Percentiles rank a stretch among this genome's conserved stretches.
These are phyloP conservation scores for Montipora foliosa DNA, from an alignment of 64 coral and sea anemone species.

Conservation along the genomic window DNA sequence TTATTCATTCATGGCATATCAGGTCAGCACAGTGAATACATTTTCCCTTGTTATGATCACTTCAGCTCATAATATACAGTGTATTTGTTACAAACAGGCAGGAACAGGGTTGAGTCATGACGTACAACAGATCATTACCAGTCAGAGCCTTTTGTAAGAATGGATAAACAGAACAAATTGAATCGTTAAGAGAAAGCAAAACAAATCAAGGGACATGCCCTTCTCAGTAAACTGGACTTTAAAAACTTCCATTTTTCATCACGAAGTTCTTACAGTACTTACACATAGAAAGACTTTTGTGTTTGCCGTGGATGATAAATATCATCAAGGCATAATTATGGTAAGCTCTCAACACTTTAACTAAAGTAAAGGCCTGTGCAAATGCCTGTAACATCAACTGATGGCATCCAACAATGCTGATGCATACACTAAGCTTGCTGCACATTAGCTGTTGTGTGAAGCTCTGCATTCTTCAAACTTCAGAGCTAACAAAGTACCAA, in stretches of 20 bases:
- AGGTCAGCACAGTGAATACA: conserved; percentile 24
- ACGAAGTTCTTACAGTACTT: too few relatives aligned
- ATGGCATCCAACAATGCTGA: too few relatives aligned
- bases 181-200: background rate
- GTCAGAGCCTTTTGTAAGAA: conserved; percentile 51
- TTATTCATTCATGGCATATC: conserved; percentile 24
- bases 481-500: too few relatives aligned
- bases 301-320: too few relatives aligned
- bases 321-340: too few relatives aligned
- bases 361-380: too few relatives aligned
- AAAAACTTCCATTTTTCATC: background rate
- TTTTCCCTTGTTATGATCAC: conserved; percentile 21
- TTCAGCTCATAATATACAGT: conserved; percentile 25
- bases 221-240: background rate
- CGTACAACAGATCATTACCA: conserved; percentile 38
- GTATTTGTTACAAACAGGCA: conserved; percentile 3
- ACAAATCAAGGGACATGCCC: background rate
- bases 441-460: too few relatives aligned
- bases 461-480: too few relatives aligned
- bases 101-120: conserved; percentile 35
- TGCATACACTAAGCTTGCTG: too few relatives aligned
- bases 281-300: too few relatives aligned
- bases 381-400: too few relatives aligned
- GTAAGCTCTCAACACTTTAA: too few relatives aligned
- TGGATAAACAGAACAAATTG: conserved; percentile 53